A percentile compares a stretch with the other conserved stretches of the same genome.
Evolutionary conservation across 2,113 vertebrate species (phyloP).

Genomic region (Larimichthys crocea): DNA sequence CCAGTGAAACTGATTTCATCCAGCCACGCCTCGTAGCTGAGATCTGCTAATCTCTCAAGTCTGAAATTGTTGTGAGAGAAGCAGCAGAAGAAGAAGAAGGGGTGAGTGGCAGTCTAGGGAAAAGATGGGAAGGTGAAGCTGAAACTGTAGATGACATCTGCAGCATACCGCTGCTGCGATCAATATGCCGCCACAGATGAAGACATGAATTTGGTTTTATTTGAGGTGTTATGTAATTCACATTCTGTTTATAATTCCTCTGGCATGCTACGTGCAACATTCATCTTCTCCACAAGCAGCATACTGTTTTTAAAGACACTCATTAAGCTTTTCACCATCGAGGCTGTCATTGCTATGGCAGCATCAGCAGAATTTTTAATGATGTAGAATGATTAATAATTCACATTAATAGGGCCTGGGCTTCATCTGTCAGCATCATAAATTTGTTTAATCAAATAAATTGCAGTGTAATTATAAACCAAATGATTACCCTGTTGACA

Average conservation of each 20-base stretch:
- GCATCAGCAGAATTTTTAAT: conserved; percentile 61
- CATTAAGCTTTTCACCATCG: conserved; percentile 12
- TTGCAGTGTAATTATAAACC: conserved; percentile 36
- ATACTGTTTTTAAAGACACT: conserved; percentile 24
- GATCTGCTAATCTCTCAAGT: conserved; percentile 59
- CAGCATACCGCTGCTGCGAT: not conserved
- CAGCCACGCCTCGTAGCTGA: conserved; percentile 21
- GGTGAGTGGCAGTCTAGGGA: conserved; percentile 15
- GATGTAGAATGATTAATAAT: conserved; percentile 64
- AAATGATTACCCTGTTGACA: conserved; percentile 13
- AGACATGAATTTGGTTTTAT: not conserved
- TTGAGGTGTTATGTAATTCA: conserved; percentile 15
- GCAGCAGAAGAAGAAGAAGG: not conserved
- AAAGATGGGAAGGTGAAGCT: conserved; percentile 15
- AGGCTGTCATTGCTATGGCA: conserved; percentile 35
- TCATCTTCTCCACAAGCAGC: not conserved
- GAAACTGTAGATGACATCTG: conserved; percentile 33
- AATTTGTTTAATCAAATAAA: conserved; percentile 51
- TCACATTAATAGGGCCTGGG: conserved; percentile 51
- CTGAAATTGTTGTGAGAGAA: conserved; percentile 46
- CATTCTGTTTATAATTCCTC: not conserved
- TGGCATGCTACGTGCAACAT: not conserved
- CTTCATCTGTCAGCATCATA: conserved; percentile 41
- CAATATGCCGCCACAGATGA: conserved; percentile 5
- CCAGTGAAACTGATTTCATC: conserved; percentile 47